Evolutionary conservation across 1,140 invertebrate species (phyloP).

Genomic region (Choristoneura fumiferana): DNA sequence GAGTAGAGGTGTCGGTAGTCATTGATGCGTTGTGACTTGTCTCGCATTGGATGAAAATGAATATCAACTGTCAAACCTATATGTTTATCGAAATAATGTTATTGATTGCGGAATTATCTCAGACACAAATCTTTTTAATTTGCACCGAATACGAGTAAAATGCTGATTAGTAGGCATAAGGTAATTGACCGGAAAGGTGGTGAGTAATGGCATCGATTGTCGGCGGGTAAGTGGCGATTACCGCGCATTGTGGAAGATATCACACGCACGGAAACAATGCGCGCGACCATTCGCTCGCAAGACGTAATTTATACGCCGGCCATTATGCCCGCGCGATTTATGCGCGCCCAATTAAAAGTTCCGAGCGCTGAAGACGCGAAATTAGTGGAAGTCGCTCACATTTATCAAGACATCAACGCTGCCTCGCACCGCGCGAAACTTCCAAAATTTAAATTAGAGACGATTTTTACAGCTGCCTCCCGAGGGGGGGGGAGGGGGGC

Average conservation of each 20-base stretch:
- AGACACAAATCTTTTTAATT: no score
- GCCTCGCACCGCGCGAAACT: slow-evolving; percentile 72
- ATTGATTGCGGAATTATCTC: no score
- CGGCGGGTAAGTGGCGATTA: no score
- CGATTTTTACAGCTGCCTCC: slow-evolving; percentile 77
- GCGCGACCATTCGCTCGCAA: slow-evolving; percentile 55
- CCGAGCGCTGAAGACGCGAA: slow-evolving; percentile 66
- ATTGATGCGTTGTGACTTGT: no score
- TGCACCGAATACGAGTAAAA: no score
- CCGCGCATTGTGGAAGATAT: no score
- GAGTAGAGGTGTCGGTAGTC: background rate
- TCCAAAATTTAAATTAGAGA: slow-evolving; percentile 79
- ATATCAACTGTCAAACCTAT: no score
- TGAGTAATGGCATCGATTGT: no score
- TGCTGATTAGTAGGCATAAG: no score
- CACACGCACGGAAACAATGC: background rate
- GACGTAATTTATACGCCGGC: slow-evolving; percentile 64
- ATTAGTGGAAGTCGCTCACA: slow-evolving; percentile 74
- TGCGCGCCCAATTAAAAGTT: slow-evolving; percentile 75
- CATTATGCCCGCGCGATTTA: slow-evolving; percentile 67
- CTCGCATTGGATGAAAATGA: no score
- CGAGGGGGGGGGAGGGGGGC: slow-evolving; percentile 53
- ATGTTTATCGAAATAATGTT: no score
- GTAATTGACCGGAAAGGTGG: no score
- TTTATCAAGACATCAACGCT: slow-evolving; percentile 77